Base-by-base conservation (phyloP, 2,888 invertebrate species). In the Geophilus truncorum region DNA sequence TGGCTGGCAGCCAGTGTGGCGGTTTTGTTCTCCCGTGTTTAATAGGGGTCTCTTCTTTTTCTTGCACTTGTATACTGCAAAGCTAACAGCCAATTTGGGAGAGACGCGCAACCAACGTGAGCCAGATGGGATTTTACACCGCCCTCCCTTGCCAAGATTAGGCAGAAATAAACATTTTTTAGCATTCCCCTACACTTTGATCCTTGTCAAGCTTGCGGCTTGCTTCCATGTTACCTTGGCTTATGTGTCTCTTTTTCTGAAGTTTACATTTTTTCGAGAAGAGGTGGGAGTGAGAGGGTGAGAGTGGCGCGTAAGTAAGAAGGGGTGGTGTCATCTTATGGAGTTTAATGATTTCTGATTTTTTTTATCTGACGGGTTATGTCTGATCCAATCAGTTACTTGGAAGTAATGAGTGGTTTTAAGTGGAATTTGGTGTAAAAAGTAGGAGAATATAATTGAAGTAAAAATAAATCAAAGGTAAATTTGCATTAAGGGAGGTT, bases 141-240 rank as follows among this genome's bases (percentile, higher is more conserved):
- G 70, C 10, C 70, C 70, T 70, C 77, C 28, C 79, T 62, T 28
- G 18, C 57, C 21, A 34, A 79, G 79, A 79, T 79, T 79, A 79
- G 62, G 79, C 79, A 79, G 32, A 79, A 79, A 79, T 79, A 79
- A 79, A 79, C 79, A 79, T 79, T 79, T 79, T 79, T 79, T 79
- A 36, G 40, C 78, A 28, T 40, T 45, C 40, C 36, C 78, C 78
- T 51, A 40, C 40, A 77, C 77, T 77, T 77, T 77, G 77, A 77
- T 77, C 77, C 77, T 77, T 70, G 77, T 77, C 77, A 77, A 34
- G 36, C 36, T 77, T 32, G 51, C n/a, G 70, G 25, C 70, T 70
- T 23, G 70, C 25, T 70, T 70, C 25, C 70, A 70, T 70, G 28
- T n/a, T 28, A 25, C 70, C 25, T 28, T 28, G 12, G 70, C 25